Conservation (phyloP, 92 coral and sea anemone species). For the Paragorgia papillata region DNA sequence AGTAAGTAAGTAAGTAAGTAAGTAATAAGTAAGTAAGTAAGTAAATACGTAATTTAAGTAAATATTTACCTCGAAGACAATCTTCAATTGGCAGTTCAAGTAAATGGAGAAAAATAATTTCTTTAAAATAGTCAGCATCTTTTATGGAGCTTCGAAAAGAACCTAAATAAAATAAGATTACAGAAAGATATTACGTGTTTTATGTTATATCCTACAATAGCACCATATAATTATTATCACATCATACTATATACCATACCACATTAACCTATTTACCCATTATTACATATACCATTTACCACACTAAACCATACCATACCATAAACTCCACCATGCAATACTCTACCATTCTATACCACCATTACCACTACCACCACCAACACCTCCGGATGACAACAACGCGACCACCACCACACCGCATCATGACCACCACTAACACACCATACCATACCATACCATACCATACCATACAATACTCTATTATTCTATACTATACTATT, state of each 20-base stretch:
- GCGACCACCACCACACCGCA: no score
- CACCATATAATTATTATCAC: no score
- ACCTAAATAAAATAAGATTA: slow-evolving; percentile 15
- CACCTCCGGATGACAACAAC: no score
- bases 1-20: no score
- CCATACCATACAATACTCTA: neutral
- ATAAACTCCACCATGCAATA: neutral
- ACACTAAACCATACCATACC: slow-evolving; percentile 12
- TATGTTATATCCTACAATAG: no score
- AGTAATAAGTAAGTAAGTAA: neutral
- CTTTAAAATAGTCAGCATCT: slow-evolving; percentile 21
- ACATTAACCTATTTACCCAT: neutral
- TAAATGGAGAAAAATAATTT: slow-evolving; percentile 18
- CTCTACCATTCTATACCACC: neutral
- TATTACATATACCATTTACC: neutral
- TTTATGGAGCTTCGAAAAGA: slow-evolving; percentile 30
- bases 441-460: slow-evolving; percentile 4
- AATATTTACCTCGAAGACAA: neutral
- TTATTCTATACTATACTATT: neutral
- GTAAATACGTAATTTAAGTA: neutral
- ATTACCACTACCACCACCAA: no score
- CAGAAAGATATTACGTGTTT: no score
- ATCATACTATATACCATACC: slow-evolving; percentile 2
- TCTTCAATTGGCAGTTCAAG: slow-evolving; percentile 7
- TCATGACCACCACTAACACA: neutral